Conservation (phyloP, 2,797 vertebrate species). For the Ptychobarbus kaznakovi region DNA sequence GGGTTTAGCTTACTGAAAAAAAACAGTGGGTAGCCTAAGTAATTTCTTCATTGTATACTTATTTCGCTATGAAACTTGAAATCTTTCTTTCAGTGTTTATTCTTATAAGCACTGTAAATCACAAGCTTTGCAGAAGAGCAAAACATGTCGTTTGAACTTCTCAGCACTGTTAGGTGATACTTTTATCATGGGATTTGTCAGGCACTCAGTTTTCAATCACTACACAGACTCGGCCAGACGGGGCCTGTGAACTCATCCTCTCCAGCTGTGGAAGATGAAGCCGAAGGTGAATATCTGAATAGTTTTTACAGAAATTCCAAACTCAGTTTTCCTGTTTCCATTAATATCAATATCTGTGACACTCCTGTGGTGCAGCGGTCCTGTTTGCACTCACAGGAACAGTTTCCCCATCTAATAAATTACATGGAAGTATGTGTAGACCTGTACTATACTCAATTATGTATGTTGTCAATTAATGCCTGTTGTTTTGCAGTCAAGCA, state of each 20-base stretch:
- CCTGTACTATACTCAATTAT: neutral
- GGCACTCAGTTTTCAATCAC: neutral
- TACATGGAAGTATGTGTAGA: neutral
- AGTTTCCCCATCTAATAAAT: slow-evolving; percentile 33
- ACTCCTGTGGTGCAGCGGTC: slow-evolving; percentile 37
- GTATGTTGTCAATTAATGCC: neutral
- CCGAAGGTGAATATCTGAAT: slow-evolving; percentile 62
- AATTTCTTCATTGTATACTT: neutral
- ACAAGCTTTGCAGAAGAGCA: neutral
- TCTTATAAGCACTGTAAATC: slow-evolving; percentile 7
- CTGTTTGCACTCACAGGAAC: neutral
- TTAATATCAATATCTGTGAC: slow-evolving; percentile 57
- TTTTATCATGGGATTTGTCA: neutral
- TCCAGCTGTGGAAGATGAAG: slow-evolving; percentile 58
- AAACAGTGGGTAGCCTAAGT: neutral
- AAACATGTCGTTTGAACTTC: neutral
- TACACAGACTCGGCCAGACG: neutral
- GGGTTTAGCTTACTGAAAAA: slow-evolving; percentile 11
- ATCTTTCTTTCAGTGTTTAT: neutral
- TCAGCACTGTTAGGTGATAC: neutral
- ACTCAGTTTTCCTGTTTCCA: slow-evolving; percentile 54
- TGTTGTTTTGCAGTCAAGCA: neutral
- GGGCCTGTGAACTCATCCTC: slow-evolving; percentile 11
- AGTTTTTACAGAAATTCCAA: slow-evolving; percentile 52
- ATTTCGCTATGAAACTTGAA: neutral